Base-by-base conservation (phyloP, 2,797 vertebrate species). In the Hyperoplus immaculatus region DNA sequence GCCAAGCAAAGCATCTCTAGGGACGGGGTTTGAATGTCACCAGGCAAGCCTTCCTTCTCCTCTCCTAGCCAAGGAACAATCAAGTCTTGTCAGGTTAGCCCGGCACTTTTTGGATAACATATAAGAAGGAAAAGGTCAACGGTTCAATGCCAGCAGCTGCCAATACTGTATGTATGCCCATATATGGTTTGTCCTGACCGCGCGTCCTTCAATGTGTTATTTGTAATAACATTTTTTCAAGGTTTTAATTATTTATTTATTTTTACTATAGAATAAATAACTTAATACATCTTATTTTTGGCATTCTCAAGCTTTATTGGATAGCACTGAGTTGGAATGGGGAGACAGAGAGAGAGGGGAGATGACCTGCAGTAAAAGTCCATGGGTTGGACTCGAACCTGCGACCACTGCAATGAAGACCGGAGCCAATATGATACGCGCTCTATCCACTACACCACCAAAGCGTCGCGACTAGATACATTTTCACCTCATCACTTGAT, bases 11-110 rank as follows among this genome's bases (percentile, higher is more conserved):
- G 72, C 64, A 4, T 87, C 91, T 85, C 88, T 1, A 8, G 88
- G 85, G 90, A 54, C 3, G 74, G 13, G 21, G 29, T 29, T 62
- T 92, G 89, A 92, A 93, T 93, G 93, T 92, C 92, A 93, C 58
- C 70, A 77, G 63, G 81, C 80, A 45, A 68, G 81, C n/a, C 65
- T 60, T 45, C 60, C 29, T 21, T 29, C 29, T 29, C 29, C 29
- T 3, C 29, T 2, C 29, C 59, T 61, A 69, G 83, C 82, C 87
- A 83, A 87, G 87, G 86, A 87, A 78, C 84, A 64, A 79, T 91
- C 82, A 87, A 81, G 87, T 71, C 87, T 29, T 87, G 82, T 85
- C 89, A 83, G 82, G 78, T 89, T 83, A 85, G 83, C 75, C 84
- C 78, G 2, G 18, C 38, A 76, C 54, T 87, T 84, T 29, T 81